Evolutionary conservation across 2,797 vertebrate genomes (phyloP).

Genomic region (Scleropages formosus): DNA sequence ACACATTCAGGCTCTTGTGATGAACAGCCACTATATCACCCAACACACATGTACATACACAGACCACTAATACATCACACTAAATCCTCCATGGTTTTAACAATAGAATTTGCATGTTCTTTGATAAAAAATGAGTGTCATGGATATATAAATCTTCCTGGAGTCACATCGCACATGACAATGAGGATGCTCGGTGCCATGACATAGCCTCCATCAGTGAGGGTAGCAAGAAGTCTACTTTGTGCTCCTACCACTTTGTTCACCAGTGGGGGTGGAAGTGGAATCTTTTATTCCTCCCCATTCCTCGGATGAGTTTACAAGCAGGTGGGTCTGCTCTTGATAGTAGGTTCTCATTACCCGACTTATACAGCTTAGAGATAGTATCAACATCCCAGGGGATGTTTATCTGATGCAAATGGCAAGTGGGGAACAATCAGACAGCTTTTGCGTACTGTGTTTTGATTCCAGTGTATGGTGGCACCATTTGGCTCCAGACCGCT

Average conservation of each 20-base stretch:
- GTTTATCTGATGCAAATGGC: slow-evolving; percentile 66
- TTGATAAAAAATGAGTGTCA: slow-evolving; percentile 51
- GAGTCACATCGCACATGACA: not conserved
- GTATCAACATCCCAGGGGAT: slow-evolving; percentile 35
- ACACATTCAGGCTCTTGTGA: not conserved
- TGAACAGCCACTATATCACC: slow-evolving; percentile 34
- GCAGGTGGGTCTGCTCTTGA: slow-evolving; percentile 26
- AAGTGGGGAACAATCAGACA: slow-evolving; percentile 25
- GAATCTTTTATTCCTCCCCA: slow-evolving; percentile 27
- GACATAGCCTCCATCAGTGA: not conserved
- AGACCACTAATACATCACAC: slow-evolving; percentile 51
- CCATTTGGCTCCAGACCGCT: slow-evolving; percentile 29
- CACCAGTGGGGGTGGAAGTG: not conserved
- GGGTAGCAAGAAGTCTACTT: not conserved
- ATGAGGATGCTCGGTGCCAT: not conserved
- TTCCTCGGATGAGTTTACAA: not conserved
- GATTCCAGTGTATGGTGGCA: slow-evolving; percentile 23
- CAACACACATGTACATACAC: slow-evolving; percentile 25
- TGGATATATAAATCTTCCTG: slow-evolving; percentile 52
- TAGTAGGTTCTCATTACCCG: slow-evolving; percentile 43
- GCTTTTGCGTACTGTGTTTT: not conserved
- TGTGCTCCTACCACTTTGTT: not conserved
- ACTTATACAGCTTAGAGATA: slow-evolving; percentile 37
- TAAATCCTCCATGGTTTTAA: slow-evolving; percentile 35
- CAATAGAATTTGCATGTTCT: slow-evolving; percentile 47